Conservation (phyloP, 2,888 invertebrate genomes). For the Listrodromus nycthemerus region DNA sequence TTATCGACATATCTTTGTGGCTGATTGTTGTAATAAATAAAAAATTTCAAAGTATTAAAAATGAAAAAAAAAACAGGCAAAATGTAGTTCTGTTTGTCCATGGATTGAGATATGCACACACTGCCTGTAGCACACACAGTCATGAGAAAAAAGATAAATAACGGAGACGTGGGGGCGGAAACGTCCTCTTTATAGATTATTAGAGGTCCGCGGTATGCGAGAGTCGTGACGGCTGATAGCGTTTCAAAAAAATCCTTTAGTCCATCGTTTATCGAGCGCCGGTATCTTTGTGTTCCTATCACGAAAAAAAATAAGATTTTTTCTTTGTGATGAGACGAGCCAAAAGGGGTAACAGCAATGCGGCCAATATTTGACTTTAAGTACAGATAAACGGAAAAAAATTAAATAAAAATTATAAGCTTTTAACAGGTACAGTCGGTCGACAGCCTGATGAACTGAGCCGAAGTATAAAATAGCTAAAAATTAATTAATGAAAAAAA, state of each 20-base stretch:
- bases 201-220: background rate
- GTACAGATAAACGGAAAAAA: conserved; percentile 32
- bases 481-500: conserved; percentile 13
- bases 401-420: conserved; percentile 46
- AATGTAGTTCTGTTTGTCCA: conserved; percentile 33
- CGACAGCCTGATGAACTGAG: conserved; percentile 53
- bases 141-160: background rate
- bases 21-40: conserved; percentile 25
- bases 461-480: conserved; percentile 44
- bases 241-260: background rate
- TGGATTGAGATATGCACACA: conserved; percentile 32
- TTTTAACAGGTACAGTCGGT: conserved; percentile 55
- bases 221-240: background rate
- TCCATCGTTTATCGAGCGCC: background rate
- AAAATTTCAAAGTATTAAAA: conserved; percentile 16
- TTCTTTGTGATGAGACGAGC: background rate
- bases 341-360: conserved; percentile 23
- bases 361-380: conserved; percentile 52
- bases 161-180: conserved; percentile 3
- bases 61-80: conserved; percentile 31
- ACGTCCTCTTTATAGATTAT: background rate
- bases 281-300: background rate
- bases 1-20: conserved; percentile 32
- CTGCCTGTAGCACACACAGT: conserved; percentile 32
- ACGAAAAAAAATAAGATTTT: background rate